Percentiles rank a stretch among this genome's conserved stretches.
These are phyloP conservation scores for Mesocricetus auratus DNA, from an alignment of 2,113 vertebrate genomes.

Conservation along the genomic window DNA sequence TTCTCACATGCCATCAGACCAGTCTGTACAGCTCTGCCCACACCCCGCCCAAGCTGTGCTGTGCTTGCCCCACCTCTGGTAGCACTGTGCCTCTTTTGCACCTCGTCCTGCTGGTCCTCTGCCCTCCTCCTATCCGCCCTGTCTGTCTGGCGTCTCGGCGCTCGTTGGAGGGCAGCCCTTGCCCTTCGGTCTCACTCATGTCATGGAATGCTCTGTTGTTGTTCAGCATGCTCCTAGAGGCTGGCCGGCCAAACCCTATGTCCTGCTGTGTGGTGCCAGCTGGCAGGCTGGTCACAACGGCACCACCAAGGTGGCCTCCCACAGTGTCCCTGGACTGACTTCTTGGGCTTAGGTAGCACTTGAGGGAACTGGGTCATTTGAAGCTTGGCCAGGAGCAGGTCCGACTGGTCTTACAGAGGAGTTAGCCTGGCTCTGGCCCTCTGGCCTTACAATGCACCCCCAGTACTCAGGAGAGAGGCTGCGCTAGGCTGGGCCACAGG, in stretches of 20 bases:
- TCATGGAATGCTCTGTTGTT: neutral
- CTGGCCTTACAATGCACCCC: neutral
- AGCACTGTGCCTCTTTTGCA: neutral
- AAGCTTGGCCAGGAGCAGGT: slow-evolving; percentile 27
- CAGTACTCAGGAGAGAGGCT: neutral
- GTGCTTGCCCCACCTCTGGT: neutral
- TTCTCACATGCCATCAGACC: neutral
- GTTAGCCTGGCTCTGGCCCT: neutral
- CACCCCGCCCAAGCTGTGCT: neutral
- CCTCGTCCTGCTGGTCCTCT: neutral
- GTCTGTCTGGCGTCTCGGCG: neutral
- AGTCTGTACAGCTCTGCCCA: neutral
- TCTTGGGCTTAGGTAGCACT: neutral
- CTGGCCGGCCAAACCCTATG: too few species aligned
- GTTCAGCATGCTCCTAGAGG: neutral
- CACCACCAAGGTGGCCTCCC: neutral
- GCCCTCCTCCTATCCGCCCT: neutral
- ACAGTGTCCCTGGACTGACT: neutral
- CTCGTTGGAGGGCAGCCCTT: neutral
- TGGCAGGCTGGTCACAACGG: neutral
- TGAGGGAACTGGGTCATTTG: neutral
- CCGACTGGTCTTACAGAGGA: neutral
- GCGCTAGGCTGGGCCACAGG: neutral
- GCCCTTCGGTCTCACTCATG: neutral
- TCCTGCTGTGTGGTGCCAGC: neutral